Percentiles rank a stretch among this genome's conserved stretches.
Evolutionary conservation across 35 echinoderm and acorn worm genomes (phyloP).

Genomic region (Anneissia japonica): DNA sequence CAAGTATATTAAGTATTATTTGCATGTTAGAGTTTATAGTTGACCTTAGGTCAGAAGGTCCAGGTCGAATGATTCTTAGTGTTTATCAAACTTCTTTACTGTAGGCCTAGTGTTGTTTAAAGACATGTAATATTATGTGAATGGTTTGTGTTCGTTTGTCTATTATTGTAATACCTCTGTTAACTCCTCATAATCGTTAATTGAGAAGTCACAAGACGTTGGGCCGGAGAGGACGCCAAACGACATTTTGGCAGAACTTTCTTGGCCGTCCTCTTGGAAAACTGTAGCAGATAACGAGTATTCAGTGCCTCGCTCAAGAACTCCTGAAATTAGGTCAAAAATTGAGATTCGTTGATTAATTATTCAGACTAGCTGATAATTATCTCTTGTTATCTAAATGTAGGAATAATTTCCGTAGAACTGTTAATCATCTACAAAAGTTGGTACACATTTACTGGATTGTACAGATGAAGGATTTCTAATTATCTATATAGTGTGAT

Average conservation of each 20-base stretch:
- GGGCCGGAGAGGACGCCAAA: constrained; percentile 67
- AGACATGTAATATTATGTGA: neutral
- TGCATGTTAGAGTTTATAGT: no score
- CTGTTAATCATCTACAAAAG: no score
- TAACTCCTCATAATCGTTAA: constrained; percentile 59
- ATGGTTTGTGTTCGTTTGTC: neutral
- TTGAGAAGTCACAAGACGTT: constrained; percentile 79
- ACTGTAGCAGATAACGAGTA: constrained; percentile 53
- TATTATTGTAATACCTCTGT: constrained; percentile 38
- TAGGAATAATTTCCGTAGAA: no score
- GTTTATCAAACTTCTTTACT: neutral
- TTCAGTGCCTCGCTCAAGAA: constrained; percentile 62
- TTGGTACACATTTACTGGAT: no score
- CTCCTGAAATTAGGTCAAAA: constrained; percentile 23
- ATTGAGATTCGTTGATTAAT: neutral
- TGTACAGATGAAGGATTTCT: no score
- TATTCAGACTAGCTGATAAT: no score
- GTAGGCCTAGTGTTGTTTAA: neutral
- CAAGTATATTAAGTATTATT: no score
- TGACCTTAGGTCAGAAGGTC: no score
- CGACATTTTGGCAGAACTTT: constrained; percentile 32
- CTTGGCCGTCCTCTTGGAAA: constrained; percentile 44
- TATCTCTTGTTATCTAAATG: no score
- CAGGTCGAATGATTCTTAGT: neutral
- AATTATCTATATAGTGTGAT: no score